Evolutionary conservation across 2,888 invertebrate species (phyloP).

Genomic region (Buathra laborator): DNA sequence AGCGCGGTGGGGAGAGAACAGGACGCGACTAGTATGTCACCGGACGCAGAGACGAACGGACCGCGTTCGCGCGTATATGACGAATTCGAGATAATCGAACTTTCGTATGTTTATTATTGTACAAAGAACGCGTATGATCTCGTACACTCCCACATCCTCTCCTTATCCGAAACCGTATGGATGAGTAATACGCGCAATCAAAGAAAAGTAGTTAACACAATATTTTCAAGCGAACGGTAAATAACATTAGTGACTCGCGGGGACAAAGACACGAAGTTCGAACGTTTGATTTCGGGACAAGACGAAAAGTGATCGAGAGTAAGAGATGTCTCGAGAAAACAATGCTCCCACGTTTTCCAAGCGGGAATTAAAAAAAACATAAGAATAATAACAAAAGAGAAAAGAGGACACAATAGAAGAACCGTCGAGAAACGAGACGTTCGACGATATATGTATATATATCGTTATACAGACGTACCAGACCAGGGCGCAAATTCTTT

Average conservation of each 20-base stretch:
- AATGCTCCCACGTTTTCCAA: slow-evolving; percentile 76
- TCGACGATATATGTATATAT: slow-evolving; percentile 44
- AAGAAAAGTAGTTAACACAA: not conserved
- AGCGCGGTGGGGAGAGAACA: no score
- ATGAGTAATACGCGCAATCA: no score
- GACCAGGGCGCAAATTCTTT: slow-evolving; percentile 76
- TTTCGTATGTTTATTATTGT: no score
- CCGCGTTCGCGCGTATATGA: no score
- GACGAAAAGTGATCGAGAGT: slow-evolving; percentile 20
- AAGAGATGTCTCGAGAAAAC: slow-evolving; percentile 68
- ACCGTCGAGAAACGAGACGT: slow-evolving; percentile 53
- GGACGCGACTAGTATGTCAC: no score
- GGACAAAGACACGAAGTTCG: no score
- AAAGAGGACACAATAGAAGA: slow-evolving; percentile 52
- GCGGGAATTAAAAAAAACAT: slow-evolving; percentile 69
- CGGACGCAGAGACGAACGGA: no score
- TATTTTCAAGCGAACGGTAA: not conserved
- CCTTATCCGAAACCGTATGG: no score
- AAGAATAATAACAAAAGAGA: slow-evolving; percentile 60
- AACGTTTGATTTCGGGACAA: not conserved
- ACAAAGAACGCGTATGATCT: no score
- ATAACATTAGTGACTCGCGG: not conserved
- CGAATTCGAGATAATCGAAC: no score
- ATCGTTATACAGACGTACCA: slow-evolving; percentile 61
- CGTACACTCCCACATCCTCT: no score